Conservation (phyloP, 2,888 invertebrate genomes). For the Mythimna loreyi region DNA sequence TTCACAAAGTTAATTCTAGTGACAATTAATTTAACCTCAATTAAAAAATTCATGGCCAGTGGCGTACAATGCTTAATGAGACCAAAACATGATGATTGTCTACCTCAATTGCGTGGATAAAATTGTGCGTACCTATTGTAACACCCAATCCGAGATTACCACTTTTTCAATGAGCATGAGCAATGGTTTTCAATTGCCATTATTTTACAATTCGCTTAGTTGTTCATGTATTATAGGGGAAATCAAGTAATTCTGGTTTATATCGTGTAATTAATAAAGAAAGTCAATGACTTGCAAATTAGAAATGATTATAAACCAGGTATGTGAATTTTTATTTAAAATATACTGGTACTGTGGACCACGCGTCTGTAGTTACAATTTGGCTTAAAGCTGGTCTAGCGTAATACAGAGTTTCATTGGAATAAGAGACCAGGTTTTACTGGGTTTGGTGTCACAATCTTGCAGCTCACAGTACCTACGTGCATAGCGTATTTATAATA, state of each 20-base stretch:
- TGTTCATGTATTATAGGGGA: no score
- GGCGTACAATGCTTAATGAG: constrained; percentile 63
- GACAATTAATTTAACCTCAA: constrained; percentile 89
- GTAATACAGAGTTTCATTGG: not conserved
- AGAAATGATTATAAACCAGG: not conserved
- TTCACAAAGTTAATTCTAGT: constrained; percentile 76
- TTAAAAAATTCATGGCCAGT: constrained; percentile 78
- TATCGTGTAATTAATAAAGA: not conserved
- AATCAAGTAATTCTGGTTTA: not conserved
- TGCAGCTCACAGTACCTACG: not conserved
- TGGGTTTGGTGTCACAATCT: not conserved
- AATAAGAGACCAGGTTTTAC: not conserved
- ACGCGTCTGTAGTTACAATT: not conserved
- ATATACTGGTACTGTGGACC: not conserved
- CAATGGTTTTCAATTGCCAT: constrained; percentile 1
- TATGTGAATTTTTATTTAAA: not conserved
- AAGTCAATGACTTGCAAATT: not conserved
- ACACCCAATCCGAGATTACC: not conserved
- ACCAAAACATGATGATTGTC: constrained; percentile 55
- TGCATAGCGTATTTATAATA: constrained; percentile 51
- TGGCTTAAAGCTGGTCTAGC: not conserved
- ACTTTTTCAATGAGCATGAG: constrained; percentile 6
- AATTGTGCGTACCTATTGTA: constrained; percentile 10
- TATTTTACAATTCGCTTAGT: not conserved
- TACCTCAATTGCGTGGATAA: constrained; percentile 29